Evolutionary conservation across 2,888 invertebrate species (phyloP).

Genomic region (Megamerina dolium): DNA sequence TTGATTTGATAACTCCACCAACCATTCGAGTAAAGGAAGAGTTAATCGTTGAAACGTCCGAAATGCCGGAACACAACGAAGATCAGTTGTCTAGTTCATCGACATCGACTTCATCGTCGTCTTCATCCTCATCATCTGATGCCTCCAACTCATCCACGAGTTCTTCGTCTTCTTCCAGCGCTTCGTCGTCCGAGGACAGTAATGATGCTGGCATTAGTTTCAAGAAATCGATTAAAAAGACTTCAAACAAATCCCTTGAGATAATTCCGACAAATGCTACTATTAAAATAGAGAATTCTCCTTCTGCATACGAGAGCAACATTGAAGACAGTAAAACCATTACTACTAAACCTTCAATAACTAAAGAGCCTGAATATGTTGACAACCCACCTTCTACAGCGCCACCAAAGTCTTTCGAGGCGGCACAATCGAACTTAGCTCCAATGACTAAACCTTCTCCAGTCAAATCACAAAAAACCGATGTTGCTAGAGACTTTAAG

Average conservation of each 20-base stretch:
- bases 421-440: constrained; percentile 2
- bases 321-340: too few species aligned
- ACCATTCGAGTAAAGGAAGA: not conserved
- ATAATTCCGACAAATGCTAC: not conserved
- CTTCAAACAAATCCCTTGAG: not conserved
- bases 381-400: not conserved
- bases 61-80: constrained; percentile 5
- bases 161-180: constrained; percentile 21
- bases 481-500: constrained; percentile 40
- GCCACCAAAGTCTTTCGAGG: not conserved
- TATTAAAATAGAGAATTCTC: not conserved
- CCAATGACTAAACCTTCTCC: too few species aligned
- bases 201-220: constrained; percentile 20
- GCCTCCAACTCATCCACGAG: constrained; percentile 26
- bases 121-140: constrained; percentile 27
- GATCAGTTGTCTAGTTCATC: constrained; percentile 24
- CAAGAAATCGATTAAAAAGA: constrained; percentile 8
- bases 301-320: not conserved
- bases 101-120: constrained; percentile 26
- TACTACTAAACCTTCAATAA: not conserved
- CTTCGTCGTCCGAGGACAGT: constrained; percentile 24
- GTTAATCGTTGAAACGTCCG: not conserved
- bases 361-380: not conserved
- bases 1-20: constrained; percentile 20
- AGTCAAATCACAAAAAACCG: constrained; percentile 19